Conservation (phyloP, 2,888 invertebrate genomes). For the Tiliacea aurago region DNA sequence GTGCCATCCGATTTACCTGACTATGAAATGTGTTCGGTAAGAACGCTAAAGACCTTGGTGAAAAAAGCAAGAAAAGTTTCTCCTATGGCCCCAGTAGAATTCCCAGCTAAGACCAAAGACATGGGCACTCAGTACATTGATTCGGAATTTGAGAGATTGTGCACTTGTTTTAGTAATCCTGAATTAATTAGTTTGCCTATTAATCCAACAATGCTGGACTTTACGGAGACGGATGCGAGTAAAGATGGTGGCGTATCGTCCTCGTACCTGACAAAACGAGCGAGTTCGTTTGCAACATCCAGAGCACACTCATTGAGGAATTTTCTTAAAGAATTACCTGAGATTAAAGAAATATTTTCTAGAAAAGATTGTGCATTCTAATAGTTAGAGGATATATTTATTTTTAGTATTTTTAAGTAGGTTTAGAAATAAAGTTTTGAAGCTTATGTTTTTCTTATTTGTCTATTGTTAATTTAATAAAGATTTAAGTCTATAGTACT, state of each 20-base stretch:
- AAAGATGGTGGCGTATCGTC: background rate
- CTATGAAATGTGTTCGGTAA: slow-evolving; percentile 79
- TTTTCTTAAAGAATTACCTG: slow-evolving; percentile 72
- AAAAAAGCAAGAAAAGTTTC: slow-evolving; percentile 63
- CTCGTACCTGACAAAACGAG: background rate
- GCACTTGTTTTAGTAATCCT: slow-evolving; percentile 71
- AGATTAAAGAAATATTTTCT: slow-evolving; percentile 78
- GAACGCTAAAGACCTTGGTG: slow-evolving; percentile 76
- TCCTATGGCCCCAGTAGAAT: slow-evolving; percentile 29
- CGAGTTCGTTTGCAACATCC: slow-evolving; percentile 73
- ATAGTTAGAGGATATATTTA: slow-evolving; percentile 17
- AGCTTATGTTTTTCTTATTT: slow-evolving; percentile 24
- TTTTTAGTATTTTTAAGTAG: slow-evolving; percentile 27
- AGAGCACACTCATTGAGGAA: slow-evolving; percentile 75
- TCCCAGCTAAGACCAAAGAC: slow-evolving; percentile 73
- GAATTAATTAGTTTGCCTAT: background rate
- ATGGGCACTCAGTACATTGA: slow-evolving; percentile 78
- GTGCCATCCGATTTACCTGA: slow-evolving; percentile 75
- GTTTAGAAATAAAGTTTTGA: slow-evolving; percentile 21
- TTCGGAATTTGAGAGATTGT: slow-evolving; percentile 77
- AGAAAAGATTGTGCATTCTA: slow-evolving; percentile 14
- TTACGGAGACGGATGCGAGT: background rate
- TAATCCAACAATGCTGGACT: background rate
- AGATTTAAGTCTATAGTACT: slow-evolving; percentile 1
- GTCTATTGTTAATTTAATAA: slow-evolving; percentile 21